Percentiles rank a stretch among this genome's conserved stretches.
Conservation (phyloP, 2,888 invertebrate species). For the Coleophora deauratella region DNA sequence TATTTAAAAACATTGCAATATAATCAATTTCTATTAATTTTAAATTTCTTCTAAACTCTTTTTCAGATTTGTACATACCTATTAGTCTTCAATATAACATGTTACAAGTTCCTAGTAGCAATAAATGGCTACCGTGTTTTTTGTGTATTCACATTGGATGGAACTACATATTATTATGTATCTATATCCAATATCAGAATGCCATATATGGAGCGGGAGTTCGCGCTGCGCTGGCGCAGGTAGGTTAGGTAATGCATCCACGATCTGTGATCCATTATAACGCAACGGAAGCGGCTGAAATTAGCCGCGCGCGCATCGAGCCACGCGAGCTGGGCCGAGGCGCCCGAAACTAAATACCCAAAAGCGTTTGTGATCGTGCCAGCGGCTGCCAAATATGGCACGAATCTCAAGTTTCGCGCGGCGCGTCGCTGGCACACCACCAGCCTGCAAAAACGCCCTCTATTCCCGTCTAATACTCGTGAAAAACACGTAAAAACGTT, state of each 20-base stretch:
- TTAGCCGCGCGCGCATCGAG: conserved; percentile 33
- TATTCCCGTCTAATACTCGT: conserved; percentile 56
- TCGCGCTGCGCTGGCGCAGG: conserved; percentile 15
- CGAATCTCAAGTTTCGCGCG: conserved; percentile 67
- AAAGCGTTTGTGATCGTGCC: conserved; percentile 50
- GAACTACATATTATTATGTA: too few relatives aligned
- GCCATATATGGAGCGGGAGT: conserved; percentile 33
- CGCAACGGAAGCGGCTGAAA: conserved; percentile 45
- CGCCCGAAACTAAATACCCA: conserved; percentile 64
- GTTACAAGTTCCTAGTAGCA: too few relatives aligned
- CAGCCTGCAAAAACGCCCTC: conserved; percentile 53
- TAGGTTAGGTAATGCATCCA: conserved; percentile 31
- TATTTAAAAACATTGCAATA: too few relatives aligned
- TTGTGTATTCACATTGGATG: too few relatives aligned
- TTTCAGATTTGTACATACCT: too few relatives aligned
- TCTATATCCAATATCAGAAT: conserved; percentile 17
- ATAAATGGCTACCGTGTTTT: too few relatives aligned
- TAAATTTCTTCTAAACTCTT: too few relatives aligned
- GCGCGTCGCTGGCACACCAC: conserved; percentile 45
- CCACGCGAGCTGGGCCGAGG: conserved; percentile 23
- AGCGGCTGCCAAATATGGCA: conserved; percentile 67
- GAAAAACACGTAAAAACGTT: conserved; percentile 69
- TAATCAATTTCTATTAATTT: too few relatives aligned
- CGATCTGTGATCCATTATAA: conserved; percentile 20
- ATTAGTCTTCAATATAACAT: too few relatives aligned